These are phyloP conservation scores for Cygnus olor DNA, from an alignment of 2,797 vertebrate species.

Conservation along the genomic window DNA sequence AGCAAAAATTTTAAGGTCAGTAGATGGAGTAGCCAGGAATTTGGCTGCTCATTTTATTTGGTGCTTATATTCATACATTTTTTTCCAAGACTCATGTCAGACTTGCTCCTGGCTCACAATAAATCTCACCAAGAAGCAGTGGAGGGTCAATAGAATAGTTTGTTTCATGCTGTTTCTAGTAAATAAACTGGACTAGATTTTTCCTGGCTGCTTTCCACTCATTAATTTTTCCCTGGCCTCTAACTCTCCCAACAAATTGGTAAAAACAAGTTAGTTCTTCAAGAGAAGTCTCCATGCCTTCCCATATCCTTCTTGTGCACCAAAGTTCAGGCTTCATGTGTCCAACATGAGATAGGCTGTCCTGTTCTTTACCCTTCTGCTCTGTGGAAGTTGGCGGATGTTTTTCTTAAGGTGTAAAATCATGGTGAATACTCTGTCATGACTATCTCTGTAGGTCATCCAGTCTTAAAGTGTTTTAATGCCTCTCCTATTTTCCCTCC, in stretches of 20 bases:
- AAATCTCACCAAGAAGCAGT: constrained; percentile 57
- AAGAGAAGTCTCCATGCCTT: background rate
- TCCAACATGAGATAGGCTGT: fast-evolving
- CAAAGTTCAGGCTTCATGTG: background rate
- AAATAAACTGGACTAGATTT: constrained; percentile 57
- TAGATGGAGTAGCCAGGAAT: constrained; percentile 32
- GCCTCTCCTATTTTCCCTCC: background rate
- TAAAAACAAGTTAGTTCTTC: constrained; percentile 20
- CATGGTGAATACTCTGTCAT: background rate
- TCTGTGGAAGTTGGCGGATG: background rate
- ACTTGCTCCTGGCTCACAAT: constrained; percentile 52
- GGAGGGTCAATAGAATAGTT: constrained; percentile 44
- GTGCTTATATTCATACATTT: constrained; percentile 23
- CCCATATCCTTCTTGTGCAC: background rate
- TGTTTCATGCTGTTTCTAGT: constrained; percentile 62
- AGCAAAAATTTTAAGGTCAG: constrained; percentile 24
- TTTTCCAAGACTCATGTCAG: constrained; percentile 31
- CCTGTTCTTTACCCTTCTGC: background rate
- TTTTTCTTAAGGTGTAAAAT: background rate
- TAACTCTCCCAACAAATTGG: background rate
- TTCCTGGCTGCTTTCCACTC: constrained; percentile 63
- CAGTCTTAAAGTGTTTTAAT: background rate
- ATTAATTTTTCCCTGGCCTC: constrained; percentile 45
- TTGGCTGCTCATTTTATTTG: constrained; percentile 65
- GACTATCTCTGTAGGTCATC: background rate